Conservation (phyloP, 2,113 vertebrate genomes). For the Heliornis fulica region DNA sequence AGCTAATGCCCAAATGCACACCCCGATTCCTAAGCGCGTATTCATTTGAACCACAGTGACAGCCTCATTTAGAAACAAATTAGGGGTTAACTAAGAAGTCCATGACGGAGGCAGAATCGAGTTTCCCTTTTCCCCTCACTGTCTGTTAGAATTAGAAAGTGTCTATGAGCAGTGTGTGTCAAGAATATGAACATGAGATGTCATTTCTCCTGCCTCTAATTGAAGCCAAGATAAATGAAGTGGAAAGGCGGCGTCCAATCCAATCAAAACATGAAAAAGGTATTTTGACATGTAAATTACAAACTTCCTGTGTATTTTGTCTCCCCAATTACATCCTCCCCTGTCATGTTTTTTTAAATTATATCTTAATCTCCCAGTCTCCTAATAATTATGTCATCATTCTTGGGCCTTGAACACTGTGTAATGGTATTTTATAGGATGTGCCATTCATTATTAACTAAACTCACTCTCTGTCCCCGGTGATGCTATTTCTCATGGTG, state of each 20-base stretch:
- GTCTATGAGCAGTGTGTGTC: slow-evolving; percentile 73
- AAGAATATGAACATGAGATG: slow-evolving; percentile 73
- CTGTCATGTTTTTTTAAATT: slow-evolving; percentile 84
- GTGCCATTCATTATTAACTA: slow-evolving; percentile 83
- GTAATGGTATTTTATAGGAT: slow-evolving; percentile 82
- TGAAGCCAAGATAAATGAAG: slow-evolving; percentile 83
- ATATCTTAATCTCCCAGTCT: slow-evolving; percentile 84
- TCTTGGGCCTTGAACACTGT: slow-evolving; percentile 77
- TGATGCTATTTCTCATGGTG: slow-evolving; percentile 74
- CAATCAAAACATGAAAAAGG: slow-evolving; percentile 84
- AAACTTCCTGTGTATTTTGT: slow-evolving; percentile 84
- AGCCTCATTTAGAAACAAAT: slow-evolving; percentile 81
- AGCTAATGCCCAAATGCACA: not conserved
- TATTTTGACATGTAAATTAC: slow-evolving; percentile 87
- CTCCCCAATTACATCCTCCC: slow-evolving; percentile 83
- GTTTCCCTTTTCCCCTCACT: slow-evolving; percentile 78
- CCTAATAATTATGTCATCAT: slow-evolving; percentile 86
- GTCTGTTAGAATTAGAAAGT: slow-evolving; percentile 80
- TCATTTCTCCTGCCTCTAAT: slow-evolving; percentile 79
- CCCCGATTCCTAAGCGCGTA: slow-evolving; percentile 22
- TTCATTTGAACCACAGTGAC: slow-evolving; percentile 73
- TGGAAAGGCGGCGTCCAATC: slow-evolving; percentile 82
- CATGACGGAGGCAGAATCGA: slow-evolving; percentile 68
- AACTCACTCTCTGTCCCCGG: slow-evolving; percentile 73
- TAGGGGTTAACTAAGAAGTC: slow-evolving; percentile 81